Evolutionary conservation across 2,113 vertebrate genomes (phyloP), one percentile per base, ranked within the genome.

Genomic region (Cnemophilus loriae): DNA sequence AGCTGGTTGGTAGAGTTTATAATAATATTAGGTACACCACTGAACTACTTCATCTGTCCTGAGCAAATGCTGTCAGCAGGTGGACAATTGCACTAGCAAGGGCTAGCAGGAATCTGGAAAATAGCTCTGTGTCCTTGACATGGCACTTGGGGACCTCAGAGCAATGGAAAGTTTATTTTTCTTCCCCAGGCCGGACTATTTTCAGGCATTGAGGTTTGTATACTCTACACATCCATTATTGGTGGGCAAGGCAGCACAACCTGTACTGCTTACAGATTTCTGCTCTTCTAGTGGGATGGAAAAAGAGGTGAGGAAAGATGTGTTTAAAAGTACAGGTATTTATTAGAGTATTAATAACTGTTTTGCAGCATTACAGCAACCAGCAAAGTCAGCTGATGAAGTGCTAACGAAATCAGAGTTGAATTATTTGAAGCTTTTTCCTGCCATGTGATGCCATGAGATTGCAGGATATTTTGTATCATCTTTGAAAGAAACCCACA

Each of bases 11-110:
- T 76, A 42, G 53, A 59, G 39, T 39, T 81, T 60, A 33, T 33
- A 8, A 16, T 30, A 75, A 14, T n/a, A 13, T 28, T 22, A 89
- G 33, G 27, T 33, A 74, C 1, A 77, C 3, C 11, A 67, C 32
- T 37, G 28, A 65, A 39, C 63, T 53, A 32, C 22, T 44, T 27
- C 0, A 0, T 39, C 50, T 41, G 10, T 53, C 65, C 60, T 59
- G 56, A 63, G 30, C 1, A 7, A 82, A 78, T 2, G 0, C 4
- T 2, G 0, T 17, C 35, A 71, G 65, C 0, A 1, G 27, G 30
- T 90, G 21, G 44, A 85, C 93, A 93, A 82, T 42, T 55, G 39
- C 7, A 1, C 6, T 33, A 85, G 21, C 0, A 0, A 79, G 47
- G 52, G 17, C 37, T 78, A 42, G 16, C 0, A 0, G 47, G n/a